Conservation (phyloP, 2,888 invertebrate species). For the Clivina fossor region DNA sequence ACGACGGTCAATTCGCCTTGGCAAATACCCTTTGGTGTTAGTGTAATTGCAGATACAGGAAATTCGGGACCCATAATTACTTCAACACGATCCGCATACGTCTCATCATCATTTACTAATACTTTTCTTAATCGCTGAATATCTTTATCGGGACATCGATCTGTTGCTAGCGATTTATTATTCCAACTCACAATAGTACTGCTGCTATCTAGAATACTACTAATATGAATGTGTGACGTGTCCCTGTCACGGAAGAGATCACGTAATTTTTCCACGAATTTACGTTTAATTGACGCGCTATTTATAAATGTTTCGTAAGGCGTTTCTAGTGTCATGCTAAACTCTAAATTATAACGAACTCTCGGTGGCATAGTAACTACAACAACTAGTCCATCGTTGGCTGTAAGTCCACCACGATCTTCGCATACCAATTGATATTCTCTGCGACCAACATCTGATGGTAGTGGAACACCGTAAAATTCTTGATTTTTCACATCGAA, state of each 20-base stretch:
- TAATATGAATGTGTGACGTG: conserved; percentile 72
- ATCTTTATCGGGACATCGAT: conserved; percentile 75
- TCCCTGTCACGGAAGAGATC: conserved; percentile 75
- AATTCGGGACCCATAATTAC: conserved; percentile 72
- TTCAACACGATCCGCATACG: conserved; percentile 61
- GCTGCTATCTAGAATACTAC: conserved; percentile 67
- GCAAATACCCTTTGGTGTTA: conserved; percentile 64
- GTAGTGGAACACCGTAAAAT: conserved; percentile 82
- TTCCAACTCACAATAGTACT: conserved; percentile 72
- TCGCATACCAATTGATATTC: conserved; percentile 79
- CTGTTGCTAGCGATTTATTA: conserved; percentile 75
- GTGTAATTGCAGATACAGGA: conserved; percentile 65
- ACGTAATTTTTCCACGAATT: conserved; percentile 79
- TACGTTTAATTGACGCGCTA: conserved; percentile 72
- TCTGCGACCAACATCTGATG: conserved; percentile 69
- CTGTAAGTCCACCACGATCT: conserved; percentile 72
- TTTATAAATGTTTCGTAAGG: conserved; percentile 68
- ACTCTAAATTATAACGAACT: conserved; percentile 72
- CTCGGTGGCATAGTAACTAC: conserved; percentile 68
- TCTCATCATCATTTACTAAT: conserved; percentile 68
- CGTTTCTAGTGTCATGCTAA: conserved; percentile 76
- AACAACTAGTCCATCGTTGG: conserved; percentile 77
- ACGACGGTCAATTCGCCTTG: conserved; percentile 48
- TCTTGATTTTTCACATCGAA: conserved; percentile 87
- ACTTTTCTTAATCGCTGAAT: conserved; percentile 72